A percentile compares a stretch with the other conserved stretches of the same genome.
Evolutionary conservation across 2,113 vertebrate genomes (phyloP).

Genomic region (Tautogolabrus adspersus): DNA sequence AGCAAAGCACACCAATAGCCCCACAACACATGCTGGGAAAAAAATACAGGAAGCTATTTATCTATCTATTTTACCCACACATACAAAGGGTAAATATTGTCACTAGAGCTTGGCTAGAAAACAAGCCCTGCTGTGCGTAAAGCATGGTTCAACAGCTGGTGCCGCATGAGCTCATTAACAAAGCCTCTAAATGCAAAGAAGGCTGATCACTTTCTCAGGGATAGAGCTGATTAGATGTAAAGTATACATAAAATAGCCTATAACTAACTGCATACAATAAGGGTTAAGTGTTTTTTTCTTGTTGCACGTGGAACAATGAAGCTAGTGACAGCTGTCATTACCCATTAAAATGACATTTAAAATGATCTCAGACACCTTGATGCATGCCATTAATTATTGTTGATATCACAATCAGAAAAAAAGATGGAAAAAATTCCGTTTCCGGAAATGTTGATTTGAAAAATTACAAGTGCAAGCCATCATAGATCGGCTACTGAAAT

Average conservation of each 20-base stretch:
- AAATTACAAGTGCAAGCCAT: too few relatives aligned
- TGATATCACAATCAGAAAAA: too few relatives aligned
- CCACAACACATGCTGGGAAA: constrained; percentile 8
- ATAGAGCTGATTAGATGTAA: not conserved
- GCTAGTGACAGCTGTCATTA: constrained; percentile 13
- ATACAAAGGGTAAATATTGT: constrained; percentile 38
- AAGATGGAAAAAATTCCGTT: too few relatives aligned
- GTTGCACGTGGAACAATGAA: not conserved
- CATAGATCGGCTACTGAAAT: too few relatives aligned
- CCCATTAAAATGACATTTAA: not conserved
- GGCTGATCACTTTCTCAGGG: constrained; percentile 52
- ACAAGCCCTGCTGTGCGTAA: constrained; percentile 25
- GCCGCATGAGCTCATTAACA: constrained; percentile 53
- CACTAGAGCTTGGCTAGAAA: constrained; percentile 18
- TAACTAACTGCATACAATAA: not conserved
- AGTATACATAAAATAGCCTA: not conserved
- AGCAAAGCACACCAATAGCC: not conserved
- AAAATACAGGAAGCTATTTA: not conserved
- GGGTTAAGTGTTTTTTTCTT: not conserved
- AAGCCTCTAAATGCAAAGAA: constrained; percentile 17
- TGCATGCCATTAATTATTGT: not conserved
- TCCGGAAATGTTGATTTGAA: too few relatives aligned
- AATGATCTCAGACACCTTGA: not conserved
- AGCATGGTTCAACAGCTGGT: constrained; percentile 41
- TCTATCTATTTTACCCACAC: not conserved